Evolutionary conservation across 2,888 invertebrate species (phyloP).

Genomic region (Eupsilia transversa): DNA sequence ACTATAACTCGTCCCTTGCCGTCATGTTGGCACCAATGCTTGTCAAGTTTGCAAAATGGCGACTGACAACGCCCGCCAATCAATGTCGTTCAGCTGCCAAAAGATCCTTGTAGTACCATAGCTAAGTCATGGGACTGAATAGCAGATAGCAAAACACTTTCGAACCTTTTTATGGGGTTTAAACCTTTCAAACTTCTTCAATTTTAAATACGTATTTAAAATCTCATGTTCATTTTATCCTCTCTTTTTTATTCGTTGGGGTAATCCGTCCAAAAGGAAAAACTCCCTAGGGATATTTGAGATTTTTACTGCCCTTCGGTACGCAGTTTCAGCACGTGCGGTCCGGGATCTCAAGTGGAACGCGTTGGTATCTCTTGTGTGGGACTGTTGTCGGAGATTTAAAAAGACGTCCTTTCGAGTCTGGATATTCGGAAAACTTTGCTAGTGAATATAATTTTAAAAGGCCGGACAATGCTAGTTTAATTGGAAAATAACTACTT

Average conservation of each 20-base stretch:
- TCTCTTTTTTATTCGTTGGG: not conserved
- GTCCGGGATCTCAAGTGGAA: not conserved
- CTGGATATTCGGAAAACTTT: not conserved
- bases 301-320: slow-evolving; percentile 13
- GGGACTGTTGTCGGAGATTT: not conserved
- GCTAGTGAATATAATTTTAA: not conserved
- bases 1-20: no score
- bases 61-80: no score
- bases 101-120: no score
- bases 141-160: not conserved
- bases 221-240: not conserved
- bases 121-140: no score
- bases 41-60: no score
- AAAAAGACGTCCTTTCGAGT: not conserved
- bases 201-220: slow-evolving; percentile 2
- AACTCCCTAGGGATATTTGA: slow-evolving; percentile 5
- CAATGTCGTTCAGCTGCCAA: not conserved
- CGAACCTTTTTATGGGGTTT: not conserved
- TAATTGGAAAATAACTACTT: no score
- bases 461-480: not conserved
- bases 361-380: not conserved
- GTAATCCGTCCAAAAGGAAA: not conserved
- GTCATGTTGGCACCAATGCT: no score
- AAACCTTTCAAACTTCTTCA: not conserved
- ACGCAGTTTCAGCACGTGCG: slow-evolving; percentile 1